Evolutionary conservation across 2,797 vertebrate species (phyloP).

Genomic region (Intellagama lesueurii): DNA sequence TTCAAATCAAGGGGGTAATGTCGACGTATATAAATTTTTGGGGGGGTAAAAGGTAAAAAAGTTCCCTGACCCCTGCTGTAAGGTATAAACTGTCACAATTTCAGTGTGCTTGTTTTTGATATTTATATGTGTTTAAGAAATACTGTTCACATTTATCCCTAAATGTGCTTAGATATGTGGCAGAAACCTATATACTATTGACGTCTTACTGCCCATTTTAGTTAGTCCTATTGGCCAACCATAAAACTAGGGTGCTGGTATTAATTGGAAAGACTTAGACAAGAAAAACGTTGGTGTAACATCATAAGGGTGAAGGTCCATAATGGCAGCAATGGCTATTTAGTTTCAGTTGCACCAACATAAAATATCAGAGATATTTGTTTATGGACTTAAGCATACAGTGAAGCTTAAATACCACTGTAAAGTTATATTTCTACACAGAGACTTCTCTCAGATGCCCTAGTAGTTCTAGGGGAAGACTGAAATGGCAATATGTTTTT

Average conservation of each 20-base stretch:
- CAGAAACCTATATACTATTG: not conserved
- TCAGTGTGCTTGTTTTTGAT: not conserved
- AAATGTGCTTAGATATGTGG: not conserved
- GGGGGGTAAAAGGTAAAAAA: too few species aligned
- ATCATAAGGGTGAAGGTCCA: not conserved
- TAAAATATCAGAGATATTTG: not conserved
- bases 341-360: not conserved
- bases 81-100: not conserved
- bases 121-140: not conserved
- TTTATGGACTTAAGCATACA: not conserved
- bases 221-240: too few species aligned
- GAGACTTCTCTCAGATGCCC: not conserved
- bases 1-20: too few species aligned
- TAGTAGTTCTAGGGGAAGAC: not conserved
- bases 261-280: not conserved
- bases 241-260: not conserved
- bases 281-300: not conserved
- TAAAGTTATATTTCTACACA: constrained; percentile 5
- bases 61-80: too few species aligned
- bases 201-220: not conserved
- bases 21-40: too few species aligned
- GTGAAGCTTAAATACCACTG: not conserved
- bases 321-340: not conserved
- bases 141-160: not conserved
- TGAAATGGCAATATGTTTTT: not conserved